These are phyloP conservation scores for Spisula subtruncata DNA, from an alignment of 2,888 invertebrate species.

Conservation along the genomic window DNA sequence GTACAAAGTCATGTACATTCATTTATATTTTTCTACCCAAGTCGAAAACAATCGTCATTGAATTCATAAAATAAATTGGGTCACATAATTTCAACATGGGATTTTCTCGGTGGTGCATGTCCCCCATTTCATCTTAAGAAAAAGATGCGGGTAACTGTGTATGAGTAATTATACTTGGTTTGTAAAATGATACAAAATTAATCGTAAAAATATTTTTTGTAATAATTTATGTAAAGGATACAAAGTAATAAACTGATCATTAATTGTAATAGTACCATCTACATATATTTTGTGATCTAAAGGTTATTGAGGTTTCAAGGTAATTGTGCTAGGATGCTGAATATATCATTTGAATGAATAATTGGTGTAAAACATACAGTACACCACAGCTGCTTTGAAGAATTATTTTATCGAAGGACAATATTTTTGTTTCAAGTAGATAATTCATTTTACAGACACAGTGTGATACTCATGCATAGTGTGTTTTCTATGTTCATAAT, in stretches of 20 bases:
- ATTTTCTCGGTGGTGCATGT: background rate
- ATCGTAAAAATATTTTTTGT: too few species aligned
- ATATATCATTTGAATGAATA: too few species aligned
- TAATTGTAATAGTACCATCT: too few species aligned
- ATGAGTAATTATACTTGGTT: background rate
- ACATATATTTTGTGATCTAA: too few species aligned
- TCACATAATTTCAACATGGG: background rate
- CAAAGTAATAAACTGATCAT: too few species aligned
- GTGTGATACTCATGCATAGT: background rate
- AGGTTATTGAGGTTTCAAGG: too few species aligned
- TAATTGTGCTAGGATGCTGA: too few species aligned
- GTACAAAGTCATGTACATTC: background rate
- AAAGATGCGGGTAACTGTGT: conserved; percentile 24
- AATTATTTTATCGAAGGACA: too few species aligned
- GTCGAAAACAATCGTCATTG: background rate
- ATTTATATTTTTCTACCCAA: background rate
- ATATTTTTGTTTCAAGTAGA: background rate
- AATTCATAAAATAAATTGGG: background rate
- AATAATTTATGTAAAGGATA: too few species aligned
- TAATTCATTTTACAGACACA: background rate
- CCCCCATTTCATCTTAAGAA: conserved; percentile 19
- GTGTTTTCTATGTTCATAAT: background rate
- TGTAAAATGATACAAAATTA: conserved; percentile 19
- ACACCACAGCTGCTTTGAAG: too few species aligned
- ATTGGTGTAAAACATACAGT: too few species aligned